Evolutionary conservation across 2,797 vertebrate species (phyloP).

Genomic region (Scolopax bukidnonensis): DNA sequence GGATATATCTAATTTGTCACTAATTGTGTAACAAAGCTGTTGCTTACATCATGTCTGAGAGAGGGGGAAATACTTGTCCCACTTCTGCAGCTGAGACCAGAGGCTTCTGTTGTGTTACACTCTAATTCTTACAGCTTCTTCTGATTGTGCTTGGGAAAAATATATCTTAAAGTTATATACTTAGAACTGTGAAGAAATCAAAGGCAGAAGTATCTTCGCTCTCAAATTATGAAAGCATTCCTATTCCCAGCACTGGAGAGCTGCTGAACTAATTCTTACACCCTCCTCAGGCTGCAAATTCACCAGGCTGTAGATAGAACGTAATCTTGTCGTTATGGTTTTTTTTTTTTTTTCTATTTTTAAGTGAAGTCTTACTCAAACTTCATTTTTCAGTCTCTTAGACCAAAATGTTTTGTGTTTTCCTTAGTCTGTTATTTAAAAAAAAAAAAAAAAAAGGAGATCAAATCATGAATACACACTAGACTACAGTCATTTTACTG

Average conservation of each 20-base stretch:
- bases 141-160: not conserved
- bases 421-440: not conserved
- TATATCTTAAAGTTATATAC: not conserved
- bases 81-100: not conserved
- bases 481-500: constrained; percentile 6
- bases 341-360: not conserved
- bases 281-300: not conserved
- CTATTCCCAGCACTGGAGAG: not conserved
- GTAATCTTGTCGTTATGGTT: not conserved
- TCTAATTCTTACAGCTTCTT: not conserved
- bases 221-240: not conserved
- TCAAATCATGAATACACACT: not conserved
- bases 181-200: not conserved
- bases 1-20: not conserved
- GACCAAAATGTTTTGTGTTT: not conserved
- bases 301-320: not conserved
- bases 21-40: not conserved
- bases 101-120: not conserved
- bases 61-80: not conserved
- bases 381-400: not conserved
- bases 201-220: not conserved
- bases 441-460: not conserved
- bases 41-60: not conserved
- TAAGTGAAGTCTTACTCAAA: not conserved
- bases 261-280: not conserved